These are phyloP conservation scores for Aphaenogaster rudis DNA, from an alignment of 1,140 invertebrate genomes.

Conservation along the genomic window DNA sequence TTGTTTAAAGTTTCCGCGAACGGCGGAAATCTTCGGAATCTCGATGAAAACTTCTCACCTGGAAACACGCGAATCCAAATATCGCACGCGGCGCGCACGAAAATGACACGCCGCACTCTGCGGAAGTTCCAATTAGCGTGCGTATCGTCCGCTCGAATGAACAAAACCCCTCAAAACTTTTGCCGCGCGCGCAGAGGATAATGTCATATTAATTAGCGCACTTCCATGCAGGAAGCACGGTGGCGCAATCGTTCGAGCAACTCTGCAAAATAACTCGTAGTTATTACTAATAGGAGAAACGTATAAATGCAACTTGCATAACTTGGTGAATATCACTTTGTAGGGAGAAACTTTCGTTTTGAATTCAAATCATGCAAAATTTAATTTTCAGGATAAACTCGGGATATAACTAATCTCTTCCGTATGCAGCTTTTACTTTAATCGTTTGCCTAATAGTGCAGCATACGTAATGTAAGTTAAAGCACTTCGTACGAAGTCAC, in stretches of 20 bases:
- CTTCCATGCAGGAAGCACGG: not conserved
- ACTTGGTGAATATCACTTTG: conserved; percentile 39
- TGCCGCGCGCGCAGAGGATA: conserved; percentile 11
- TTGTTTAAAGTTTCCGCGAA: conserved; percentile 62
- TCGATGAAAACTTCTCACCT: conserved; percentile 45
- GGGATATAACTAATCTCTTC: conserved; percentile 45
- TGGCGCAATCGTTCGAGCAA: conserved; percentile 44
- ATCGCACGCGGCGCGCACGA: conserved; percentile 3
- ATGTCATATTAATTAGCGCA: conserved; percentile 62
- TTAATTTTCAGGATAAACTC: conserved; percentile 53
- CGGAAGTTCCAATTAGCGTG: conserved; percentile 59
- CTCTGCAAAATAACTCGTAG: conserved; percentile 39
- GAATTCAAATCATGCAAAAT: conserved; percentile 41
- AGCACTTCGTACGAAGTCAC: not conserved
- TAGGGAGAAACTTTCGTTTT: conserved; percentile 39
- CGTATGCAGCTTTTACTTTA: conserved; percentile 27
- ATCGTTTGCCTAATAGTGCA: not conserved
- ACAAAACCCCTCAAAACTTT: conserved; percentile 58
- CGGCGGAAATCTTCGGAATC: conserved; percentile 35
- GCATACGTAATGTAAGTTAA: not conserved
- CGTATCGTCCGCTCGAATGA: conserved; percentile 52
- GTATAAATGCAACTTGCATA: conserved; percentile 47
- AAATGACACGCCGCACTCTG: conserved; percentile 47
- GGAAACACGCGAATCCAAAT: conserved; percentile 46
- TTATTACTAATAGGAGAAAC: conserved; percentile 41